A percentile compares a stretch with the other conserved stretches of the same genome.
phyloP scores from a whole-genome alignment of 2,797 vertebrate species.

The Enteromius anoplus region DNA sequence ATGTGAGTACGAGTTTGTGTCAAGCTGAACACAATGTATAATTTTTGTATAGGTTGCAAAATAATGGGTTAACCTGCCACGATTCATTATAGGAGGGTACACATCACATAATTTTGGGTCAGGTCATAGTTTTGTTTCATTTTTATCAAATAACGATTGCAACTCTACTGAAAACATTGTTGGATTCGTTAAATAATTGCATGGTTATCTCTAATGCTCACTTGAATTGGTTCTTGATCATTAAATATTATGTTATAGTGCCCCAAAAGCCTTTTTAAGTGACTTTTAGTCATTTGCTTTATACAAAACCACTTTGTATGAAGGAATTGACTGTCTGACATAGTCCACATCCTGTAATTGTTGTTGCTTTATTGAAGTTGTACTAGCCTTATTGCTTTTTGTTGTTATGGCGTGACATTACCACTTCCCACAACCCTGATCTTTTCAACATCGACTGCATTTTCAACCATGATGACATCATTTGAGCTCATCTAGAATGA shows the following conservation, averaged over 20 bases:
- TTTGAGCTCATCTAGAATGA: slow-evolving; percentile 64
- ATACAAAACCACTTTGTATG: neutral
- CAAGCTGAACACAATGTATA: neutral
- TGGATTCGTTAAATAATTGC: neutral
- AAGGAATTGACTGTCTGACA: neutral
- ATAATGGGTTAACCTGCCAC: neutral
- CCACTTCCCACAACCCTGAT: neutral
- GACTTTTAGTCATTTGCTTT: neutral
- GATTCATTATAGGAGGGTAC: neutral
- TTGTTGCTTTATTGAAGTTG: neutral
- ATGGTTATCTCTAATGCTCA: neutral
- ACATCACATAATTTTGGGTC: neutral
- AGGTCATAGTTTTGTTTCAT: neutral
- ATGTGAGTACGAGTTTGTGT: neutral
- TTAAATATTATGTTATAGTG: neutral
- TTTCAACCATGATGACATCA: neutral
- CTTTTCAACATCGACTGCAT: neutral
- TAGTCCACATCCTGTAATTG: neutral
- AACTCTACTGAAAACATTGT: neutral
- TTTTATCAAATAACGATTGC: neutral
- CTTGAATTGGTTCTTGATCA: neutral
- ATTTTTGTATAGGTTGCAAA: neutral
- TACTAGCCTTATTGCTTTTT: neutral
- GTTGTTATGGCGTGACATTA: neutral
- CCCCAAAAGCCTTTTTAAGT: neutral